Conservation (phyloP, 2,888 invertebrate genomes). For the Lasioglossum leucozonium region DNA sequence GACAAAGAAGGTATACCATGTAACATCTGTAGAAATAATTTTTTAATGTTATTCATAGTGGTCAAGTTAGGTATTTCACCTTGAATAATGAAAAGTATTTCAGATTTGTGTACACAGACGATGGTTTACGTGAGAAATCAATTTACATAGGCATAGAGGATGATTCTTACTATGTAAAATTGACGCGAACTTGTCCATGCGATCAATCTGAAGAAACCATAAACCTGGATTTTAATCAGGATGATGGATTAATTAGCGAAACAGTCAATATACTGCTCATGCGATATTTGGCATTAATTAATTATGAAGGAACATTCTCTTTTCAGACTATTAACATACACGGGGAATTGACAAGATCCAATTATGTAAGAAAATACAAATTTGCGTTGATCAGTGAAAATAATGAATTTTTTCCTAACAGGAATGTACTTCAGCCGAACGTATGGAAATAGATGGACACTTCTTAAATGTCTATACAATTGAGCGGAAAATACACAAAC, state of each 20-base stretch:
- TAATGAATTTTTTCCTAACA: conserved; percentile 43
- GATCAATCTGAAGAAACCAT: conserved; percentile 85
- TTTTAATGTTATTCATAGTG: too few species aligned
- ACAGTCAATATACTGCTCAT: conserved; percentile 87
- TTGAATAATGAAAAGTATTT: background rate
- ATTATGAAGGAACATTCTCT: conserved; percentile 86
- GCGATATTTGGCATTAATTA: conserved; percentile 86
- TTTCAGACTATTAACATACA: conserved; percentile 87
- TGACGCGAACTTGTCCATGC: conserved; percentile 85
- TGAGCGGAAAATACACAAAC: conserved; percentile 87
- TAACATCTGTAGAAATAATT: background rate
- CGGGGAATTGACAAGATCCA: conserved; percentile 87
- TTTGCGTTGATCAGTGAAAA: background rate
- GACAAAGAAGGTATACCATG: too few species aligned
- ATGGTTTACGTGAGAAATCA: conserved; percentile 85
- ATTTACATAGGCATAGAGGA: conserved; percentile 86
- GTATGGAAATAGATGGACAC: conserved; percentile 73
- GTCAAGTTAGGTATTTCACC: background rate
- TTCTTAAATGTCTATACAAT: conserved; percentile 87
- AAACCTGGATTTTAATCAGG: conserved; percentile 85
- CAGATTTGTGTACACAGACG: conserved; percentile 85
- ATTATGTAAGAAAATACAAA: conserved; percentile 86
- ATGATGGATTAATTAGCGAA: conserved; percentile 87
- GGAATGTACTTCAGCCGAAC: conserved; percentile 68
- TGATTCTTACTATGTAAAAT: conserved; percentile 86